Percentiles rank a stretch among this genome's conserved stretches.
These are phyloP conservation scores for Myodes glareolus DNA, from an alignment of 2,113 vertebrate genomes.

Conservation along the genomic window DNA sequence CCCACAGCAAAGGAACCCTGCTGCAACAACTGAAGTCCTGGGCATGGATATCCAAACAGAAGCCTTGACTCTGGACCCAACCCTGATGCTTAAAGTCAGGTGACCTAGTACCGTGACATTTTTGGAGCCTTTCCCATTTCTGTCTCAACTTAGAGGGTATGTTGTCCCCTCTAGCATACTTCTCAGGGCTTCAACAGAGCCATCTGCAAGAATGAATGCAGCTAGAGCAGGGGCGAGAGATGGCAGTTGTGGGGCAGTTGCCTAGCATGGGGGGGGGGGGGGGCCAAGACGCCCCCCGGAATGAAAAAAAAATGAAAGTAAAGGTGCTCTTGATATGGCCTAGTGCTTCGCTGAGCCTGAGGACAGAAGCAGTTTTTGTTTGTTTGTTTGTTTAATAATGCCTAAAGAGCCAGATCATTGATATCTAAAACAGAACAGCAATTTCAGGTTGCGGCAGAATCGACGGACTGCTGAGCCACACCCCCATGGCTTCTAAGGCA, in stretches of 20 bases:
- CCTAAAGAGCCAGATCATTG: not conserved
- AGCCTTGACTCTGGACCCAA: not conserved
- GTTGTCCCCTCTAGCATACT: not conserved
- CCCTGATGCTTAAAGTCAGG: not conserved
- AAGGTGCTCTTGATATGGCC: not conserved
- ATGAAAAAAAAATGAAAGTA: not conserved
- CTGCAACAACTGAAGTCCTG: not conserved
- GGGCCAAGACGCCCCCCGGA: not conserved
- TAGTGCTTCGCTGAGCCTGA: not conserved
- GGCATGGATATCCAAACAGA: not conserved
- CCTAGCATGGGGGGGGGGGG: not conserved
- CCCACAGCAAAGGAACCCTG: not conserved
- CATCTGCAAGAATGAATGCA: not conserved
- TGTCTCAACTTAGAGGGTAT: not conserved
- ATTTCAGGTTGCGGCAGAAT: not conserved
- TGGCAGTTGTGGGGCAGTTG: too few relatives aligned
- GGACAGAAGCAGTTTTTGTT: not conserved
- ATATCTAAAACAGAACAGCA: conserved; percentile 13
- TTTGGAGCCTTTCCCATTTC: not conserved
- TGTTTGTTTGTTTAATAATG: not conserved
- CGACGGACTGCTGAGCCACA: not conserved
- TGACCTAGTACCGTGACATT: not conserved
- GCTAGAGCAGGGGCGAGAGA: not conserved
- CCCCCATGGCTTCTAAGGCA: not conserved
- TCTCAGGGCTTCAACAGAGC: not conserved